Evolutionary conservation across 2,113 vertebrate genomes (phyloP).

Genomic region (Panthera uncia): DNA sequence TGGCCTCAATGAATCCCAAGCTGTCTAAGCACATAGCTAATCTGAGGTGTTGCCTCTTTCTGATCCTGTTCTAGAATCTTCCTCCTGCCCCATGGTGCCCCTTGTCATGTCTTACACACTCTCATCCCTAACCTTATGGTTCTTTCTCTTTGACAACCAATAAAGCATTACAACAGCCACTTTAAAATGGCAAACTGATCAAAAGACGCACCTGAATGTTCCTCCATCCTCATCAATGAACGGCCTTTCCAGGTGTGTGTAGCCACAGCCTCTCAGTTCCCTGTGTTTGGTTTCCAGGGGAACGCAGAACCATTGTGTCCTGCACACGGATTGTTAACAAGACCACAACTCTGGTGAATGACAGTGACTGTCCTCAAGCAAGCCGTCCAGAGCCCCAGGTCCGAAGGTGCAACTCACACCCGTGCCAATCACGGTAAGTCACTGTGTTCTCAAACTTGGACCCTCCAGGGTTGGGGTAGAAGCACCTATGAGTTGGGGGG

Average conservation of each 20-base stretch:
- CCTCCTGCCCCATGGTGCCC: not conserved
- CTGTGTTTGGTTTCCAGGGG: constrained; percentile 84
- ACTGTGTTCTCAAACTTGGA: not conserved
- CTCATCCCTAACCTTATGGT: not conserved
- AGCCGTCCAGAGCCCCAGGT: constrained; percentile 92
- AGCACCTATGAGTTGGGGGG: fast-evolving
- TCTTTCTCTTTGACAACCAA: not conserved
- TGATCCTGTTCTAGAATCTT: not conserved
- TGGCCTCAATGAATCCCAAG: fast-evolving
- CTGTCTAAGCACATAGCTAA: not conserved
- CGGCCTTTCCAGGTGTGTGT: no score
- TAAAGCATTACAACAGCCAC: not conserved
- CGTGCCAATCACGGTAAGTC: constrained; percentile 95
- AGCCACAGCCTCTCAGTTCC: not conserved
- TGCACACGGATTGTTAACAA: constrained; percentile 94
- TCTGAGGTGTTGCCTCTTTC: not conserved
- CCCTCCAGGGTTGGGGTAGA: not conserved
- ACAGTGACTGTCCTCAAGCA: constrained; percentile 90
- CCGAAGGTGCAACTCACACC: constrained; percentile 92
- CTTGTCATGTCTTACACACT: not conserved
- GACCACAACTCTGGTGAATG: constrained; percentile 90
- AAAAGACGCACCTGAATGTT: fast-evolving
- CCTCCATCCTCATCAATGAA: fast-evolving
- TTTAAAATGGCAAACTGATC: not conserved
- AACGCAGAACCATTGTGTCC: constrained; percentile 93